Base-by-base conservation (phyloP, 1,140 invertebrate genomes). In the Solenopsis invicta region DNA sequence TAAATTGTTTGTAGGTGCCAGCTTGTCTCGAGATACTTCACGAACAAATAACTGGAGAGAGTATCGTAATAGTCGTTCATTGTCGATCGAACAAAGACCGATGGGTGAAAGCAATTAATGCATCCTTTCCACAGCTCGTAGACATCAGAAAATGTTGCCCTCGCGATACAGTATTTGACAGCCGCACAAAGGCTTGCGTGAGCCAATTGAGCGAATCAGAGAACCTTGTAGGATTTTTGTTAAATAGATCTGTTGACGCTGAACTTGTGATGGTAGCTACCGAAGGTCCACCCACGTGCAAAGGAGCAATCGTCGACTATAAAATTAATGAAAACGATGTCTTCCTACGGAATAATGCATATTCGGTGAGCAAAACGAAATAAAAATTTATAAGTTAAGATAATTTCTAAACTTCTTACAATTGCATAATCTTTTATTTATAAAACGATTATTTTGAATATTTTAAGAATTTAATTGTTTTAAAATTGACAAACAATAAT, bases 21-120 rank as follows among this genome's bases (percentile, higher is more conserved):
- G 71, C 66, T 29, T 93, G 92, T 10, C 13, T 92, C 45, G 92
- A 92, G 12, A 78, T 92, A 81, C 66, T 92, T 37, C 21, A 85
- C 50, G 37, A 78, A 0, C 16, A 61, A 45, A 10, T 4, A 16
- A 62, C 37, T 0, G 24, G 12, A 4, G 0, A 71, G 18, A 71
- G 18, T n/a, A 16, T n/a, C 4, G 78, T 72, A 1, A 64, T 88
- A 16, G 29, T 89, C 29, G 88, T 92, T 37, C 10, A 84, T n/a
- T 93, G 92, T 45, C 59, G 16, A 18, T 81, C 85, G 9, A 78
- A 84, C 41, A 18, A 71, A 21, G 29, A 67, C 8, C 67, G n/a
- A 66, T 21, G 52, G 18, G 37, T 9, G 18, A 56, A 45, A 61
- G 6, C n/a, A 0, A 12, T 13, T 12, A 66, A n/a, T 18, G 4